A percentile compares a stretch with the other conserved stretches of the same genome.
These are phyloP conservation scores for Hypocryptadius cinnamomeus DNA, from an alignment of 2,113 vertebrate species.

Conservation along the genomic window DNA sequence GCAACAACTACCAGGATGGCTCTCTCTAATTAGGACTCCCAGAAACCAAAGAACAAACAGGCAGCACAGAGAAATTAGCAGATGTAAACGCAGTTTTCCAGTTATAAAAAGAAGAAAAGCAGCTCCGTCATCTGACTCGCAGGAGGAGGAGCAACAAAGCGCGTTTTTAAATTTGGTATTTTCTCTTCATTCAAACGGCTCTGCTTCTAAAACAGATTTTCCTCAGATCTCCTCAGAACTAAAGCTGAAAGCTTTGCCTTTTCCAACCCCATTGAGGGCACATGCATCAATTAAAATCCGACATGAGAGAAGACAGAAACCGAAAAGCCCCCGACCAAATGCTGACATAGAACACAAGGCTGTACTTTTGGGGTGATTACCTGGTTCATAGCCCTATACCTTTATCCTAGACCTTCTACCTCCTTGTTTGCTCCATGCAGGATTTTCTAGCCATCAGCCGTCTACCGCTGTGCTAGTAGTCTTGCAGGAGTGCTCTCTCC, in stretches of 20 bases:
- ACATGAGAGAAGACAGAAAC: neutral
- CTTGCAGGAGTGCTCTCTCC: conserved; percentile 71
- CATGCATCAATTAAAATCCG: neutral
- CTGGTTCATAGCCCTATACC: conserved; percentile 64
- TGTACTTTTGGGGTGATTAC: conserved; percentile 15
- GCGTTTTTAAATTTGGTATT: neutral
- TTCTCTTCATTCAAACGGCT: conserved; percentile 1
- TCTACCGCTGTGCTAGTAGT: conserved; percentile 61
- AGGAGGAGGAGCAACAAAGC: neutral
- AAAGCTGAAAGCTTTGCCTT: conserved; percentile 26
- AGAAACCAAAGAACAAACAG: conserved; percentile 30
- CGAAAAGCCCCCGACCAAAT: neutral
- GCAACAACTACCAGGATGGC: conserved; percentile 57
- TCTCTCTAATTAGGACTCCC: conserved; percentile 62
- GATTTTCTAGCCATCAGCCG: conserved; percentile 70
- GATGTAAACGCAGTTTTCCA: neutral
- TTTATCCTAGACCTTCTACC: conserved; percentile 66
- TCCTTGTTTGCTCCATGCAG: conserved; percentile 67
- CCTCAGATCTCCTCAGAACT: neutral
- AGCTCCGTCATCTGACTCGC: neutral
- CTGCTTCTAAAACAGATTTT: neutral
- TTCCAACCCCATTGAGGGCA: neutral
- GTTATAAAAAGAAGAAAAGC: conserved; percentile 27
- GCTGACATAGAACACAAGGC: neutral
- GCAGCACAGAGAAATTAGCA: conserved; percentile 20